Evolutionary conservation across 2,797 vertebrate species (phyloP).

Genomic region (Phrynocephalus vlangalii): DNA sequence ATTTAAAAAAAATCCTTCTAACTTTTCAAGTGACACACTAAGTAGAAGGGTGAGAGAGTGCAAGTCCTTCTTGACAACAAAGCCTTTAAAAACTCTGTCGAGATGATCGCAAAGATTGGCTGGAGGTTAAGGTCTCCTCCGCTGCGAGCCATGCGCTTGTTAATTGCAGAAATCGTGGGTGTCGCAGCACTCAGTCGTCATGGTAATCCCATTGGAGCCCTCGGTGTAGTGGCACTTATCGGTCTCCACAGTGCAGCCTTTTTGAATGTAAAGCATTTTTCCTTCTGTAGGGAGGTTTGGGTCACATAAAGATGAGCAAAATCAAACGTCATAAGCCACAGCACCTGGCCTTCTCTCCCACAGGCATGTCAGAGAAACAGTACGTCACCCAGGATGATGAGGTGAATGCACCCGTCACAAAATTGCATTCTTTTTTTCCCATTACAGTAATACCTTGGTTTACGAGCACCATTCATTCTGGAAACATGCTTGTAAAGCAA

Average conservation of each 20-base stretch:
- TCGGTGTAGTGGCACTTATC: neutral
- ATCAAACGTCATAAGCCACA: neutral
- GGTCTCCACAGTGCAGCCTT: neutral
- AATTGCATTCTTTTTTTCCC: neutral
- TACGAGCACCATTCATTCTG: too few relatives aligned
- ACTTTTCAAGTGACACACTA: neutral
- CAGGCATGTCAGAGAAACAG: neutral
- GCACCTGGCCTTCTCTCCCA: neutral
- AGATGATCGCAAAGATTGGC: neutral
- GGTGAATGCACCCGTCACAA: too few relatives aligned
- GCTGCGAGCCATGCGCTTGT: neutral
- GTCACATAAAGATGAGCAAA: neutral
- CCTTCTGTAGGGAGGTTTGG: neutral
- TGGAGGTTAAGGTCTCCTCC: neutral
- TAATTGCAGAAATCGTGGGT: neutral
- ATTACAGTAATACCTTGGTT: neutral
- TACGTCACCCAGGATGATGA: neutral
- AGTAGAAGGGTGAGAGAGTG: neutral
- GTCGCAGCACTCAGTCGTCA: neutral
- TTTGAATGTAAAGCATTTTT: neutral
- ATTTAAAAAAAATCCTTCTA: too few relatives aligned
- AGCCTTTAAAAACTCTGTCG: neutral
- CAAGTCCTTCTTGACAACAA: neutral
- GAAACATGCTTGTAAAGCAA: too few relatives aligned
- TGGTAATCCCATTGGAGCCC: neutral